Base-by-base conservation (phyloP, 1,140 invertebrate species). In the Psix sp. region DNA sequence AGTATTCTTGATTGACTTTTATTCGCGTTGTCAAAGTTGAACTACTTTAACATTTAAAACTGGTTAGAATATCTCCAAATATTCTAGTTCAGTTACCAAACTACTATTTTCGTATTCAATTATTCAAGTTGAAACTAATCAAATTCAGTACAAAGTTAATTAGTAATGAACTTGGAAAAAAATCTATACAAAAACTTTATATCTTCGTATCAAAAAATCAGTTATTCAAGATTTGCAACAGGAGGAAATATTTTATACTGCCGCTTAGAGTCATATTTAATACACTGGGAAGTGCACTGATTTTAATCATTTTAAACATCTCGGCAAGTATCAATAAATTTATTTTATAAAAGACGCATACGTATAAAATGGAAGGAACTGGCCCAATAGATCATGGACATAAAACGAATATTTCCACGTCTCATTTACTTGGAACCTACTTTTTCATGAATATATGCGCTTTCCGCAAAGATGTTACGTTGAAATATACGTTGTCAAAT, bases 401-500 rank as follows among this genome's bases (percentile, higher is more conserved):
- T 67, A 54, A 67, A 67, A 43, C 45, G 63, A 67, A 67, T 57
- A 67, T 57, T 46, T 67, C 36, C 36, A 56, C 63, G 36, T 67
- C 63, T 67, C 63, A 67, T 67, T 67, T 67, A 48, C 63, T 43
- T 57, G 17, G 14, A 56, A 56, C 35, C 38, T 38, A 42, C 51
- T 56, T 67, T 49, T 57, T 57, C 51, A 43, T 49, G 33, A n/a
- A 65, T 48, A 56, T 65, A 56, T 36, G 29, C 48, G 52, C 63
- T 67, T 67, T 56, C 46, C 46, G 31, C 63, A 51, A 67, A 59
- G 45, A 52, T 67, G 51, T 42, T 67, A 57, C 63, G 20, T 43
- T 49, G 52, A 67, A 57, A 67, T 67, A 67, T 67, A 15, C 43
- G 20, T 67, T 57, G 63, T 67, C 51, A 57, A 67, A 57, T 67